Evolutionary conservation across 2,888 invertebrate genomes (phyloP).

Genomic region (Agonopterix subpropinquella): DNA sequence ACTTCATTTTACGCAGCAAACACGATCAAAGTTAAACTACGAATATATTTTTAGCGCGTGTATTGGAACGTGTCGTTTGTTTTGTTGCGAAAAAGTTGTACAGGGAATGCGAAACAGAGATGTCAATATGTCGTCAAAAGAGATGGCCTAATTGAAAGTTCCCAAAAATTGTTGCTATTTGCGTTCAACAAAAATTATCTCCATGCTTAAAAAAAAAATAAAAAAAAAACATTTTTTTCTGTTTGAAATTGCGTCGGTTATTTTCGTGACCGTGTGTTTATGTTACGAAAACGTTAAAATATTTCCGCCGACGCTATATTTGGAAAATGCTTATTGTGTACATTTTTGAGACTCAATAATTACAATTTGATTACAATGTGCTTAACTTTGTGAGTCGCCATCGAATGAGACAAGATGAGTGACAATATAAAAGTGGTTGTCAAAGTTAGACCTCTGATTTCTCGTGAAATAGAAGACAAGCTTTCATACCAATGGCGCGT

Average conservation of each 20-base stretch:
- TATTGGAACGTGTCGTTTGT: no score
- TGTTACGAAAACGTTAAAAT: slow-evolving; percentile 5
- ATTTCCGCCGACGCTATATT: slow-evolving; percentile 3
- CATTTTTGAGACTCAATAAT: slow-evolving; percentile 12
- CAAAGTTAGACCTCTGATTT: slow-evolving; percentile 81
- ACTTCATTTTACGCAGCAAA: no score
- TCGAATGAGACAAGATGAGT: slow-evolving; percentile 59
- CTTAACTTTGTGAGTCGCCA: slow-evolving; percentile 14
- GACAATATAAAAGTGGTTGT: slow-evolving; percentile 85
- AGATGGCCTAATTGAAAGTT: no score
- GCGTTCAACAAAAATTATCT: neutral
- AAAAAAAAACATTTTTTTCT: slow-evolving; percentile 22
- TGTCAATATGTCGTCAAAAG: no score
- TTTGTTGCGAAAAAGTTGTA: no score
- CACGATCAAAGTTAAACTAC: no score
- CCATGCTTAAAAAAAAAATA: neutral
- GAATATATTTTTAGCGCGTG: no score
- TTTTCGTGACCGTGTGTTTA: slow-evolving; percentile 24
- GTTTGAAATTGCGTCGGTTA: slow-evolving; percentile 54
- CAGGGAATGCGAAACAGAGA: no score
- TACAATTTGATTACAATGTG: slow-evolving; percentile 15
- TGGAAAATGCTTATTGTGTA: slow-evolving; percentile 7
- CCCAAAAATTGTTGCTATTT: no score
- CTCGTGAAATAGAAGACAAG: slow-evolving; percentile 78
- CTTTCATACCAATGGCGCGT: slow-evolving; percentile 77